A percentile compares a stretch with the other conserved stretches of the same genome.
Conservation (phyloP, 2,888 invertebrate species). For the Leptinotarsa juncta region DNA sequence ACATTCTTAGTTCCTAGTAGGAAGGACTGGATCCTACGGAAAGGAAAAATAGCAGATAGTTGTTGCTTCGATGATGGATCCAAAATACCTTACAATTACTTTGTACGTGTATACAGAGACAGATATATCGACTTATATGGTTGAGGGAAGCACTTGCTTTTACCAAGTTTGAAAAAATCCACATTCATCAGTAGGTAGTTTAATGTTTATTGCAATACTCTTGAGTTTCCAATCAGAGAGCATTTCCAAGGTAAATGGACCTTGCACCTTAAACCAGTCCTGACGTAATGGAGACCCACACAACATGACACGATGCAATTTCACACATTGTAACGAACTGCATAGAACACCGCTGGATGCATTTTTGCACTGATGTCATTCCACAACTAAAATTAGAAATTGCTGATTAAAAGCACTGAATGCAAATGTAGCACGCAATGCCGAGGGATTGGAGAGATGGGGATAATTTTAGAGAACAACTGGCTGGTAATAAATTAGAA, state of each 20-base stretch:
- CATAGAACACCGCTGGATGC: slow-evolving; percentile 20
- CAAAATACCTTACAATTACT: too few relatives aligned
- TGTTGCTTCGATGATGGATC: too few relatives aligned
- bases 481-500: slow-evolving; percentile 17
- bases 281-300: slow-evolving; percentile 1
- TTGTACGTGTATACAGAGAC: too few relatives aligned
- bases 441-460: slow-evolving; percentile 46
- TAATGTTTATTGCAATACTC: too few relatives aligned
- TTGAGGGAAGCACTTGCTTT: too few relatives aligned
- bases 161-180: too few relatives aligned
- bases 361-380: slow-evolving; percentile 41
- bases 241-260: background rate
- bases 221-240: background rate
- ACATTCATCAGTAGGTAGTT: too few relatives aligned
- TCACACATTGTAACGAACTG: slow-evolving; percentile 10
- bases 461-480: slow-evolving; percentile 41
- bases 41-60: too few relatives aligned
- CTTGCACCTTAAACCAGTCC: background rate
- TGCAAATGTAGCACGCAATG: slow-evolving; percentile 46
- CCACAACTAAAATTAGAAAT: slow-evolving; percentile 47
- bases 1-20: too few relatives aligned
- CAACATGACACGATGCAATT: background rate
- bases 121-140: too few relatives aligned
- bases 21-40: too few relatives aligned
- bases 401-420: slow-evolving; percentile 48